Evolutionary conservation across 2,113 vertebrate genomes (phyloP).

Genomic region (Cichladusa arquata): DNA sequence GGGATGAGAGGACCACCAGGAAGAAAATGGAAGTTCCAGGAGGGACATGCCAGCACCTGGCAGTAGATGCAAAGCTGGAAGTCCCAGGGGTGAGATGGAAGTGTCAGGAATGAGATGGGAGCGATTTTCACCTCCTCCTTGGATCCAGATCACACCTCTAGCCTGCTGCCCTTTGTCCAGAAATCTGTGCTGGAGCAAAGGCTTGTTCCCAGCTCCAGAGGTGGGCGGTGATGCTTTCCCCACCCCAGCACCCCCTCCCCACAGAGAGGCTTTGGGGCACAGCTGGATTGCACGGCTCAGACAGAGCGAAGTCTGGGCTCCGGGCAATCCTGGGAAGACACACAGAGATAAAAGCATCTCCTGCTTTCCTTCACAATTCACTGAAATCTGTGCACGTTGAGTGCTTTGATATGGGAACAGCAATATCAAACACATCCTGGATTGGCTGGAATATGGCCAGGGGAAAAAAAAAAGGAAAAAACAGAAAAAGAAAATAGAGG

Average conservation of each 20-base stretch:
- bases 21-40: not conserved
- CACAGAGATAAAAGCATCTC: not conserved
- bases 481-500: not conserved
- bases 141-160: not conserved
- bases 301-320: not conserved
- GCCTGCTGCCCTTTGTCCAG: not conserved
- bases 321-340: fast-evolving
- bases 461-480: fast-evolving
- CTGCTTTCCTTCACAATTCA: not conserved
- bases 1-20: not conserved
- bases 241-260: not conserved
- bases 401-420: not conserved
- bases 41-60: not conserved
- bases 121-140: not conserved
- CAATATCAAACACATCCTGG: not conserved
- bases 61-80: too few relatives aligned
- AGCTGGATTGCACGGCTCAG: fast-evolving
- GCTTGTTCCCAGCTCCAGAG: not conserved
- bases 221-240: not conserved
- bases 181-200: not conserved
- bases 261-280: not conserved
- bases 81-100: not conserved
- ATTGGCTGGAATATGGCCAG: not conserved
- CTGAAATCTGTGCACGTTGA: not conserved
- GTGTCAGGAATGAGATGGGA: not conserved